Conservation (phyloP, 2,797 vertebrate species). For the Pteropus rufus region DNA sequence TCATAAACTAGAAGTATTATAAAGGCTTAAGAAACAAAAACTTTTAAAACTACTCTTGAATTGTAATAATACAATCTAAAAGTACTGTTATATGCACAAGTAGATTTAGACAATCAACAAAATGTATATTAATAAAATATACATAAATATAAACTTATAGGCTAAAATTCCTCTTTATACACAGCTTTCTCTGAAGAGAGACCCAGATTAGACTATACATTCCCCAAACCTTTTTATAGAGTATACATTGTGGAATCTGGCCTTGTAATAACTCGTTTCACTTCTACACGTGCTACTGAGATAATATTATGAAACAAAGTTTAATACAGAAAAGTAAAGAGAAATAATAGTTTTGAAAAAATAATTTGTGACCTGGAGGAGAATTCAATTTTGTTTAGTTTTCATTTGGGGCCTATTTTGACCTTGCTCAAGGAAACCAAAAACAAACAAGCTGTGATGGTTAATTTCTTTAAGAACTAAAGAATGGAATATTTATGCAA, state of each 20-base stretch:
- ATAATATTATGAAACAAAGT: neutral
- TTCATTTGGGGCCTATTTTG: slow-evolving; percentile 17
- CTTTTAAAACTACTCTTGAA: too few relatives aligned
- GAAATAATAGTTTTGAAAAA: neutral
- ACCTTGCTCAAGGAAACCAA: slow-evolving; percentile 57
- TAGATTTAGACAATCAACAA: too few relatives aligned
- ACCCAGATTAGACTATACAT: too few relatives aligned
- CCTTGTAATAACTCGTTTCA: neutral
- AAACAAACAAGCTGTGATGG: slow-evolving; percentile 31
- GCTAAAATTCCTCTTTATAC: neutral
- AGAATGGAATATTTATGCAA: neutral
- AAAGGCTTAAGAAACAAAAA: too few relatives aligned
- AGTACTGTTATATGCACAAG: too few relatives aligned
- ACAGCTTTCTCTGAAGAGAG: too few relatives aligned
- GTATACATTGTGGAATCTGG: neutral
- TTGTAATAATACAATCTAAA: too few relatives aligned
- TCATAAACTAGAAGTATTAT: too few relatives aligned
- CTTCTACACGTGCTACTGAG: neutral
- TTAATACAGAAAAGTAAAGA: neutral
- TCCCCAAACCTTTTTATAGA: neutral
- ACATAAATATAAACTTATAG: too few relatives aligned
- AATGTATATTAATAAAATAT: too few relatives aligned
- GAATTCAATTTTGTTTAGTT: neutral
- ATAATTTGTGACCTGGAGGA: neutral
- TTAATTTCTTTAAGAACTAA: slow-evolving; percentile 37